phyloP scores from a whole-genome alignment of 2,113 vertebrate genomes.

The Sapayoa aenigma region DNA sequence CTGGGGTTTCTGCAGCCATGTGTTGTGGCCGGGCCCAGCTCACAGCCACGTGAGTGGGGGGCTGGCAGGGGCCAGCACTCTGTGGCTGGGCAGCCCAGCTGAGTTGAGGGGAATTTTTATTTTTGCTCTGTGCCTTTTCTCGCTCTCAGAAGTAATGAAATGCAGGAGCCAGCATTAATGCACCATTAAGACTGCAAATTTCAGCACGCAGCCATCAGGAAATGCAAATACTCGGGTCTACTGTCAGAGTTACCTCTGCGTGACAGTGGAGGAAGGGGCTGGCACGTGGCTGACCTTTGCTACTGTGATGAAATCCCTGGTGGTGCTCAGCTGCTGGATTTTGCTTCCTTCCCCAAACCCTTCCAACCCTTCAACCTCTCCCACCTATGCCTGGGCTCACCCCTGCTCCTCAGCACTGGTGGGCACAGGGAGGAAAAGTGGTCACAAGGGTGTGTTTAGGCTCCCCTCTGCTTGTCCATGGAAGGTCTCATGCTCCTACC shows the following conservation, averaged over 20 bases:
- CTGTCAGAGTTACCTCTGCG: neutral
- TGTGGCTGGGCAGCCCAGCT: neutral
- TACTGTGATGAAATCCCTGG: neutral
- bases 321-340: neutral
- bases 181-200: constrained; percentile 52
- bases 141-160: constrained; percentile 1
- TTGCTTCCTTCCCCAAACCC: neutral
- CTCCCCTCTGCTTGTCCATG: rapidly evolving
- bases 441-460: neutral
- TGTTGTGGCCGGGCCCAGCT: rapidly evolving
- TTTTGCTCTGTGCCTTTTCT: neutral
- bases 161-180: constrained; percentile 51
- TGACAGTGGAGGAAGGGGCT: neutral
- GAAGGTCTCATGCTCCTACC: neutral
- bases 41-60: rapidly evolving
- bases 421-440: no score
- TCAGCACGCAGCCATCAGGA: constrained; percentile 40
- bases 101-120: neutral
- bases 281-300: constrained; percentile 27
- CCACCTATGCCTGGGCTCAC: rapidly evolving
- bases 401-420: neutral
- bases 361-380: neutral
- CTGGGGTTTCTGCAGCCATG: neutral
- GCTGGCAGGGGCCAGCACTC: neutral
- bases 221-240: neutral